Conservation (phyloP, 2,113 vertebrate species). For the Chaenocephalus aceratus region DNA sequence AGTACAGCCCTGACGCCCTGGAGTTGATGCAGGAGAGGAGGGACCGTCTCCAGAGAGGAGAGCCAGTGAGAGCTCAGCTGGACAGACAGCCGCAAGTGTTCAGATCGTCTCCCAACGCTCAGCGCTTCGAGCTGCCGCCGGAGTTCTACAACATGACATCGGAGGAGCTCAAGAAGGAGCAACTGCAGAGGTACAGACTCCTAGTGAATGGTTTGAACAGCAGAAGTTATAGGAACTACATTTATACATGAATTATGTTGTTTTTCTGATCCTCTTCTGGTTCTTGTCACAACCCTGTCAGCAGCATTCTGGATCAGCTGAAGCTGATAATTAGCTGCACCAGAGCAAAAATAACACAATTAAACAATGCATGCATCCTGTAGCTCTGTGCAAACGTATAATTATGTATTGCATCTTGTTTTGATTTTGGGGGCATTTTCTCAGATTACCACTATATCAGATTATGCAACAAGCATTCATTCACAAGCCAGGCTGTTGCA, state of each 20-base stretch:
- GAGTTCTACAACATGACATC: constrained; percentile 93
- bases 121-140: constrained; percentile 88
- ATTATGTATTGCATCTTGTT: background rate
- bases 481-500: background rate
- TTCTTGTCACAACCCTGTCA: too few species aligned
- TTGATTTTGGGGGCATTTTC: background rate
- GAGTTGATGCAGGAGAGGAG: constrained; percentile 83
- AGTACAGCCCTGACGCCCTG: constrained; percentile 77
- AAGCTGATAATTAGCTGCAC: too few species aligned
- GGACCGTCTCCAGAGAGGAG: constrained; percentile 85
- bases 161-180: constrained; percentile 91
- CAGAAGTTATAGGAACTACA: background rate
- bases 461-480: background rate
- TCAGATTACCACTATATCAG: background rate
- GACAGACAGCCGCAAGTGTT: constrained; percentile 87
- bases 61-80: constrained; percentile 89
- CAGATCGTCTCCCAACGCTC: constrained; percentile 84
- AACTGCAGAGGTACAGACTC: constrained; percentile 85
- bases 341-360: background rate
- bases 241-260: background rate
- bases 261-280: too few species aligned
- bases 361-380: too few species aligned
- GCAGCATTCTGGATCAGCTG: too few species aligned
- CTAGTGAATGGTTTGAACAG: too few species aligned
- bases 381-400: too few species aligned